phyloP scores from a whole-genome alignment of 2,113 vertebrate species.

The Manacus vitellinus region DNA sequence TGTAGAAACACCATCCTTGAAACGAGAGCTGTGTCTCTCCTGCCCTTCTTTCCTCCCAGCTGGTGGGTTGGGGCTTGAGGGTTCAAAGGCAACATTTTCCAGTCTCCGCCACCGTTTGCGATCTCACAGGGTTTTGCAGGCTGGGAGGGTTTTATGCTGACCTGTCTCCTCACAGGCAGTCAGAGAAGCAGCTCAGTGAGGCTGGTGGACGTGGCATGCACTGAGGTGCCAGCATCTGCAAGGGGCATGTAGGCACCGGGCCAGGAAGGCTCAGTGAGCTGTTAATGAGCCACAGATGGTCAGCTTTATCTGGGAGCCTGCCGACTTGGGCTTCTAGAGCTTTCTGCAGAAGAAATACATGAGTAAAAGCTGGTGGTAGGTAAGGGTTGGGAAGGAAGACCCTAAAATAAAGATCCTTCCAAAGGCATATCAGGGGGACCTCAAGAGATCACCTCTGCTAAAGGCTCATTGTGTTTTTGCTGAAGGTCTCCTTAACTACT shows the following conservation, averaged over 20 bases:
- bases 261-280: neutral
- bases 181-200: neutral
- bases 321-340: neutral
- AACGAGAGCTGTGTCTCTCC: neutral
- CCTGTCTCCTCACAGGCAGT: neutral
- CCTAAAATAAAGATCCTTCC: neutral
- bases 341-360: neutral
- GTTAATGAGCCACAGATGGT: neutral
- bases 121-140: accelerated
- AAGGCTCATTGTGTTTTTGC: neutral
- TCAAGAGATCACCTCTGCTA: neutral
- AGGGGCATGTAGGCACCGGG: neutral
- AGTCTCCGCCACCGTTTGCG: accelerated
- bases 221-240: neutral
- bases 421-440: neutral
- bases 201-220: accelerated
- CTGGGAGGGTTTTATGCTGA: neutral
- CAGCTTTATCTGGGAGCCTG: neutral
- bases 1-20: neutral
- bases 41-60: neutral
- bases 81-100: neutral
- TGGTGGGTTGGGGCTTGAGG: neutral
- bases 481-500: neutral
- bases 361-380: neutral
- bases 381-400: neutral